Conservation (phyloP, 1,140 invertebrate species). For the Nixonia krombeini region DNA sequence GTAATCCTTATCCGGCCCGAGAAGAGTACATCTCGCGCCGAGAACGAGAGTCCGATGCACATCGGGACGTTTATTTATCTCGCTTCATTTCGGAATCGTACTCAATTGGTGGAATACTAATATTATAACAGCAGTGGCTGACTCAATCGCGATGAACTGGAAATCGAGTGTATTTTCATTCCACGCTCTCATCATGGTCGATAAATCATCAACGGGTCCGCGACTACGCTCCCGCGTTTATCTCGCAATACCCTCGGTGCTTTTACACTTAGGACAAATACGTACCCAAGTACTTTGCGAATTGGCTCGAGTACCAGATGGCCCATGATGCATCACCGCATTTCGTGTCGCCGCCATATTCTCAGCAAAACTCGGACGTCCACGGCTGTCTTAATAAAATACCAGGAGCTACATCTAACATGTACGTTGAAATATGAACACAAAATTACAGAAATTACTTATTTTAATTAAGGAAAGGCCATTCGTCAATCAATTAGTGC, state of each 20-base stretch:
- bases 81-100: not conserved
- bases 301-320: not conserved
- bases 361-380: too few relatives aligned
- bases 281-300: not conserved
- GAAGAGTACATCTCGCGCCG: too few relatives aligned
- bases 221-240: not conserved
- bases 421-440: too few relatives aligned
- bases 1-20: too few relatives aligned
- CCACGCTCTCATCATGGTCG: not conserved
- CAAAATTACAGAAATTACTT: too few relatives aligned
- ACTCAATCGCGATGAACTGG: not conserved
- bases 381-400: too few relatives aligned
- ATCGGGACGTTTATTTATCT: not conserved
- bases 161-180: not conserved
- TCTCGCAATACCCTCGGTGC: not conserved
- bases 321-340: not conserved
- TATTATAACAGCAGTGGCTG: not conserved
- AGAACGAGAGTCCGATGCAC: too few relatives aligned
- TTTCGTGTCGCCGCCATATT: too few relatives aligned
- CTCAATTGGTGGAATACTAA: not conserved
- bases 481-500: too few relatives aligned
- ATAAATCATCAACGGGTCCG: not conserved
- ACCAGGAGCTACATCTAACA: too few relatives aligned
- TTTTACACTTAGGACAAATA: not conserved
- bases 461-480: too few relatives aligned